phyloP scores from a whole-genome alignment of 2,113 vertebrate genomes.

The Lasiurus cinereus region DNA sequence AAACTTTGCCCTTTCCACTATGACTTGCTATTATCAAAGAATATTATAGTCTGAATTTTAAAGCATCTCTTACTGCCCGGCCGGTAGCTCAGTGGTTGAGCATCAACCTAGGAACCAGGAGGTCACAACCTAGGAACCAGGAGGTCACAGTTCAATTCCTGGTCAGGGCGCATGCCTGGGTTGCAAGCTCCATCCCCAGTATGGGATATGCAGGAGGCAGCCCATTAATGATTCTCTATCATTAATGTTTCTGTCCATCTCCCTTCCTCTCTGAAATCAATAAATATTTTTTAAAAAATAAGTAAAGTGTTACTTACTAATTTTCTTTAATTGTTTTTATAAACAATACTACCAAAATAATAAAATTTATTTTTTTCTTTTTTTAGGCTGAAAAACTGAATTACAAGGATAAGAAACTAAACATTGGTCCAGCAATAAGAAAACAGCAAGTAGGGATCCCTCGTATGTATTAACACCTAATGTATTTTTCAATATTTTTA shows the following conservation, averaged over 20 bases:
- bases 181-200: too few relatives aligned
- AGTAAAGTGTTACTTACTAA: not conserved
- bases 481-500: slow-evolving; percentile 59
- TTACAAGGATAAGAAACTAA: slow-evolving; percentile 92
- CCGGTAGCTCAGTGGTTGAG: too few relatives aligned
- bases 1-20: not conserved
- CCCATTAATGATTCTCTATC: too few relatives aligned
- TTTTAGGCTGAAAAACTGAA: slow-evolving; percentile 90
- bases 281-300: too few relatives aligned
- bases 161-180: too few relatives aligned
- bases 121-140: too few relatives aligned
- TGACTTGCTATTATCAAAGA: slow-evolving; percentile 44
- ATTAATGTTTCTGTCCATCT: too few relatives aligned
- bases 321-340: slow-evolving; percentile 50
- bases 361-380: slow-evolving; percentile 73
- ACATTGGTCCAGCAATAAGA: slow-evolving; percentile 92
- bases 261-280: too few relatives aligned
- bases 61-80: not conserved
- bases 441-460: slow-evolving; percentile 88
- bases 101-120: too few relatives aligned
- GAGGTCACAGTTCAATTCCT: too few relatives aligned
- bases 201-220: too few relatives aligned
- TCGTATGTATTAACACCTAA: slow-evolving; percentile 87
- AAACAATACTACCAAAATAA: slow-evolving; percentile 51
- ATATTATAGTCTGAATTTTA: not conserved